Evolutionary conservation across 2,888 invertebrate species (phyloP), one percentile per base, ranked within the genome.

Genomic region (Ernsta delagoae): DNA sequence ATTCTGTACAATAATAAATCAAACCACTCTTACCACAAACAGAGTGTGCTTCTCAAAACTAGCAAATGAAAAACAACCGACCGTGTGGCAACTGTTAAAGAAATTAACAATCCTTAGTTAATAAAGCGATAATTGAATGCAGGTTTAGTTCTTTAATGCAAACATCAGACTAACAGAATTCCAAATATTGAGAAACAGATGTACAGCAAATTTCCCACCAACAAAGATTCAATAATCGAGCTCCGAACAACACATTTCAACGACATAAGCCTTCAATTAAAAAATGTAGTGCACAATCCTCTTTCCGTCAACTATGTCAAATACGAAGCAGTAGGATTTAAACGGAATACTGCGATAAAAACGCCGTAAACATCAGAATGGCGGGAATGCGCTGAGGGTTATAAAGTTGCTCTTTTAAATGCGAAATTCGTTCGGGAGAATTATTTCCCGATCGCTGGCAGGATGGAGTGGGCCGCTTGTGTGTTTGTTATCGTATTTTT

Each of bases 281-380:
- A 56, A 56, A 11, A n/a, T 56, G 56, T 41, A 59, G 12, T 63
- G 65, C 31, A 50, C 39, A 39, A n/a, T 59, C 39, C 36, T 5
- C 43, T 48, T 54, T 67, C 53, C 7, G 4, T 60, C 50, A 73
- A 73, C 70, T 61, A 79, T 77, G 75, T 75, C 71, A 71, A 73
- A 75, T 74, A 57, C 73, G 72, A 71, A 70, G 72, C 71, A 67
- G 70, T 73, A 50, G 68, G 72, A 72, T 72, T 77, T 75, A 75
- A 78, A 36, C 75, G 50, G 24, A 76, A 74, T 77, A 74, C 45
- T n/a, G 45, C 75, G 71, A 77, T 79, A 78, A 79, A 80, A 77
- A 70, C 62, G 72, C 66, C 72, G 70, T 77, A 81, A 77, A 77
- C 71, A 73, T 59, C 61, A 68, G 75, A 75, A 74, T 76, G 34